A percentile compares a stretch with the other conserved stretches of the same genome.
phyloP scores from a whole-genome alignment of 2,797 vertebrate species.

The Microctenopoma lineatum region DNA sequence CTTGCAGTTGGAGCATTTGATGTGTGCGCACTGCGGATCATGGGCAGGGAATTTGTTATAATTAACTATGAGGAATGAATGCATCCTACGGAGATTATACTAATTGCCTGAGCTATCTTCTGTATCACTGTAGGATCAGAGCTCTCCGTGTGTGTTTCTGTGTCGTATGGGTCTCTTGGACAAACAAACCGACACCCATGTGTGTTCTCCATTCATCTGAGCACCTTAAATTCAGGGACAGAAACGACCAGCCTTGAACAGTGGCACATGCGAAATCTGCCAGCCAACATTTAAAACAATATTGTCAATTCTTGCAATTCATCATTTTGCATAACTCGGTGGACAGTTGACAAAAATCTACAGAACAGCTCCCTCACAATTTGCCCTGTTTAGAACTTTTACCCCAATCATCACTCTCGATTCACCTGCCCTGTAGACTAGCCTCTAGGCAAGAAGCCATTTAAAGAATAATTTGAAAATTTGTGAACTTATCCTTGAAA shows the following conservation, averaged over 20 bases:
- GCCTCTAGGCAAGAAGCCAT: slow-evolving; percentile 54
- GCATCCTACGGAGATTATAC: slow-evolving; percentile 72
- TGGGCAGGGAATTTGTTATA: slow-evolving; percentile 64
- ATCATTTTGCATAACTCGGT: slow-evolving; percentile 17
- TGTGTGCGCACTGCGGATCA: slow-evolving; percentile 45
- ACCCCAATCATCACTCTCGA: slow-evolving; percentile 15
- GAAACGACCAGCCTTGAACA: slow-evolving; percentile 12
- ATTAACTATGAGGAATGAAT: slow-evolving; percentile 74
- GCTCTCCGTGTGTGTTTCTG: slow-evolving; percentile 47
- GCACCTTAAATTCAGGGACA: slow-evolving; percentile 4
- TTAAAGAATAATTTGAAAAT: slow-evolving; percentile 62
- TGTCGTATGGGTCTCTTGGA: slow-evolving; percentile 50
- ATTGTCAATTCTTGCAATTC: background rate
- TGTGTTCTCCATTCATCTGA: slow-evolving; percentile 39
- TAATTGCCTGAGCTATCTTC: slow-evolving; percentile 76
- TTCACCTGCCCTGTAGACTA: slow-evolving; percentile 46
- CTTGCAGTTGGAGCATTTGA: slow-evolving; percentile 62
- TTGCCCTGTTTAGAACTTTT: slow-evolving; percentile 37
- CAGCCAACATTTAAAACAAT: slow-evolving; percentile 1
- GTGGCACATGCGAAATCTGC: background rate
- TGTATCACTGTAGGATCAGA: slow-evolving; percentile 66
- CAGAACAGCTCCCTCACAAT: slow-evolving; percentile 25
- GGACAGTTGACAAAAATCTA: background rate
- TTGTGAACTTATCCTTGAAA: slow-evolving; percentile 74
- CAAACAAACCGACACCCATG: slow-evolving; percentile 39